Base-by-base conservation (phyloP, 1,140 invertebrate genomes). In the silkworm (Bombyx mori) region DNA sequence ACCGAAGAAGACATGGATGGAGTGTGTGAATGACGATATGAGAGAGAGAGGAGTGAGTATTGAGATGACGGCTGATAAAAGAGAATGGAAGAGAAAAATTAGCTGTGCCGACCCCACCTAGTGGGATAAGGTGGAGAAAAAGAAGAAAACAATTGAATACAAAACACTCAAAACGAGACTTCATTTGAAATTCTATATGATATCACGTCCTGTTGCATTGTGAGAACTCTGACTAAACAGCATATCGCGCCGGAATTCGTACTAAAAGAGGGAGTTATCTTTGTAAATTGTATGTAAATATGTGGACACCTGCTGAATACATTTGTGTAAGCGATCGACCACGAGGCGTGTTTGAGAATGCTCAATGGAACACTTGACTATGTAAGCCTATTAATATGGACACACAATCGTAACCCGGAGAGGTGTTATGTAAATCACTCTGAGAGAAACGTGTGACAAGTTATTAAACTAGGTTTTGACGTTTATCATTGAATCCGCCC, bases 251-350 rank as follows among this genome's bases (percentile, higher is more conserved):
- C 26, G 26, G 26, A 35, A 35, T 35, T 69, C 58, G 68, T 75
- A 61, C 73, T 78, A 76, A 79, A 44, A 80, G 65, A 75, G 71
- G 71, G 73, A 75, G 71, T 77, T 71, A 77, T 81, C 70, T 82
- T 70, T 75, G 73, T 75, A 83, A 84, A 84, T 84, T 81, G 79
- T 87, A 85, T 87, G 82, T 80, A 84, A 87, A 87, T 87, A 78
- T 65, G 73, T 69, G 75, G 75, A 83, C 84, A 87, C 82, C 84
- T 87, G 84, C 77, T 79, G 84, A 79, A 87, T 87, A 87, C 79
- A 80, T 86, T 86, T 82, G 75, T 75, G 58, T 73, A 67, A 65
- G 63, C 57, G 65, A 68, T 65, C 65, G 73, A 65, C 65, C 68
- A 65, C 67, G 65, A 69, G 63, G 66, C 69, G 59, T 73, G 64